Evolutionary conservation across 2,888 invertebrate species (phyloP).

Genomic region (Masnerella sp.): DNA sequence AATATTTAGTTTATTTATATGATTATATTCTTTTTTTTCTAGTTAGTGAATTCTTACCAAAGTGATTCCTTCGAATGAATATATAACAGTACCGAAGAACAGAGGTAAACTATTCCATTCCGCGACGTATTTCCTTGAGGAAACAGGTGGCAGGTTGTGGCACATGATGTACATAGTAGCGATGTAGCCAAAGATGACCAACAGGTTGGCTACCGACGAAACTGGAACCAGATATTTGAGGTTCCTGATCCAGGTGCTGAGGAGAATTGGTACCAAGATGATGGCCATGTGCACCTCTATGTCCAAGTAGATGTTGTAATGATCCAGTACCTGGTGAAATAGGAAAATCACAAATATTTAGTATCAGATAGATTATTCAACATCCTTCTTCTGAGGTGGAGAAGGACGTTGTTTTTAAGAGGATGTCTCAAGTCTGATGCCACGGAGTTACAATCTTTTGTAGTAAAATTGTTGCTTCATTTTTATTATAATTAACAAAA

Average conservation of each 20-base stretch:
- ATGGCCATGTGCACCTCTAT: slow-evolving; percentile 87
- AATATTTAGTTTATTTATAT: too few relatives aligned
- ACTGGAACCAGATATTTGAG: slow-evolving; percentile 88
- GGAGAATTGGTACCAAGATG: slow-evolving; percentile 84
- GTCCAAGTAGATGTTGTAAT: slow-evolving; percentile 81
- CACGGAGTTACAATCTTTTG: too few relatives aligned
- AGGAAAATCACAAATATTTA: slow-evolving; percentile 10
- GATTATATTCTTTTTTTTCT: too few relatives aligned
- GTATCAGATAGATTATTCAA: too few relatives aligned
- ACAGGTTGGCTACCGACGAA: slow-evolving; percentile 87
- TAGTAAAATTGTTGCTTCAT: too few relatives aligned
- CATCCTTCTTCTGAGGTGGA: too few relatives aligned
- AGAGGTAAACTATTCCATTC: slow-evolving; percentile 85
- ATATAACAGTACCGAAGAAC: slow-evolving; percentile 97
- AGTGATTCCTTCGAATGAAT: slow-evolving; percentile 97
- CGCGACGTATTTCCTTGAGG: slow-evolving; percentile 81
- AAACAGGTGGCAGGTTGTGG: slow-evolving; percentile 84
- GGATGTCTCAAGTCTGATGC: too few relatives aligned
- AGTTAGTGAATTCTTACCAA: slow-evolving; percentile 82
- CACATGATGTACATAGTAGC: slow-evolving; percentile 87
- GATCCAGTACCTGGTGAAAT: slow-evolving; percentile 82
- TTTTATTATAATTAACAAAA: too few relatives aligned
- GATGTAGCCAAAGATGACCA: slow-evolving; percentile 86
- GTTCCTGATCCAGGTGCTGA: slow-evolving; percentile 87
- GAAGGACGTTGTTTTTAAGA: too few relatives aligned